These are phyloP conservation scores for Neogale vison DNA, from an alignment of 2,113 vertebrate genomes.

Conservation along the genomic window DNA sequence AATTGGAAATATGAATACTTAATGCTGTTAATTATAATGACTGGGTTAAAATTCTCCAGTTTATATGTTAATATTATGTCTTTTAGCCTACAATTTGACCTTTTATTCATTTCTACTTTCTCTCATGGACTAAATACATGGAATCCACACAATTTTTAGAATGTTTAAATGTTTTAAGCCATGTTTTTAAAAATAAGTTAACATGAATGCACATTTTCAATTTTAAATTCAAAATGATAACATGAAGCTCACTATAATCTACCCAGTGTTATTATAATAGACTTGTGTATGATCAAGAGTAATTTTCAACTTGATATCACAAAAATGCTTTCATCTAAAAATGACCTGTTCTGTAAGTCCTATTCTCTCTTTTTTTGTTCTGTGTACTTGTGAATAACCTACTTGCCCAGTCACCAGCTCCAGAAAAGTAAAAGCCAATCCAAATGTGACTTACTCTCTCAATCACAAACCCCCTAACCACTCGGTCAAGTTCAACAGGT, in stretches of 20 bases:
- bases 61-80: background rate
- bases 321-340: background rate
- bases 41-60: background rate
- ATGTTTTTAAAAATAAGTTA: background rate
- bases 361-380: background rate
- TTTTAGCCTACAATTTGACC: background rate
- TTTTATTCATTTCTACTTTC: background rate
- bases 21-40: constrained; percentile 40
- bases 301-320: background rate
- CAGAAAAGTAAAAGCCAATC: constrained; percentile 20
- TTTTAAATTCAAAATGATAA: background rate
- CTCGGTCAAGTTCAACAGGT: background rate
- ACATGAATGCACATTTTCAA: background rate
- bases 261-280: background rate
- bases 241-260: background rate
- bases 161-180: background rate
- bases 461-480: background rate
- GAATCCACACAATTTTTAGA: background rate
- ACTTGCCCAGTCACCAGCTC: background rate
- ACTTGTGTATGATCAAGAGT: background rate
- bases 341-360: background rate
- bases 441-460: background rate
- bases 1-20: constrained; percentile 36
- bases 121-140: background rate
- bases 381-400: background rate